Evolutionary conservation across 2,888 invertebrate species (phyloP), one percentile per base, ranked within the genome.

Genomic region (Drosophila paramelanica): DNA sequence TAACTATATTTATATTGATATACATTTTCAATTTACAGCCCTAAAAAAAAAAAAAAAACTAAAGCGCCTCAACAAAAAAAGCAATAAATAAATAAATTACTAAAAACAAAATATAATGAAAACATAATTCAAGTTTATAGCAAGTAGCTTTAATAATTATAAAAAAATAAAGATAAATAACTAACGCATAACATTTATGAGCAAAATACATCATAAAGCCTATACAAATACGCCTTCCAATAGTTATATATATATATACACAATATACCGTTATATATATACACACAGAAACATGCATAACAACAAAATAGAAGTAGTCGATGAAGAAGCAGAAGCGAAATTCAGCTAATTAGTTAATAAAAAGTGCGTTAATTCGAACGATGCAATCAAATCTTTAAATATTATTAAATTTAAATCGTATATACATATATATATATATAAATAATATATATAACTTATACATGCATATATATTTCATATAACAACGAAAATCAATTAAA

Each of bases 191-290:
- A 81, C 38, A 70, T 84, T 81, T 78, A 79, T 74, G 55, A 69
- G 59, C 39, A 57, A 20, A 58, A 42, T 68, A 70, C 58, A 73
- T 83, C 64, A 77, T 73, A 72, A 78, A 84, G 81, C 85, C 86
- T 85, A 84, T 72, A 83, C 46, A 76, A 85, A 56, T 81, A 79
- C 80, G 87, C 89, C 87, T 83, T 83, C 89, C 83, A 86, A 82
- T 88, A 88, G 79, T 79, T 79, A 73, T 69, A 62, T 73, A 73
- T 73, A 73, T 68, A 83, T 66, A 31, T 67, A 83, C 64, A 86
- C 69, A 67, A 69, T 55, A 64, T 82, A 82, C 65, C 65, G 66
- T 68, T 61, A 69, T 65, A 64, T 53, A 82, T 76, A 64, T 53
- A 82, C 73, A 62, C 64, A 83, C 67, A 69, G 41, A 65, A 64